Conservation (phyloP, 1,140 invertebrate genomes). For the Ips typographus region DNA sequence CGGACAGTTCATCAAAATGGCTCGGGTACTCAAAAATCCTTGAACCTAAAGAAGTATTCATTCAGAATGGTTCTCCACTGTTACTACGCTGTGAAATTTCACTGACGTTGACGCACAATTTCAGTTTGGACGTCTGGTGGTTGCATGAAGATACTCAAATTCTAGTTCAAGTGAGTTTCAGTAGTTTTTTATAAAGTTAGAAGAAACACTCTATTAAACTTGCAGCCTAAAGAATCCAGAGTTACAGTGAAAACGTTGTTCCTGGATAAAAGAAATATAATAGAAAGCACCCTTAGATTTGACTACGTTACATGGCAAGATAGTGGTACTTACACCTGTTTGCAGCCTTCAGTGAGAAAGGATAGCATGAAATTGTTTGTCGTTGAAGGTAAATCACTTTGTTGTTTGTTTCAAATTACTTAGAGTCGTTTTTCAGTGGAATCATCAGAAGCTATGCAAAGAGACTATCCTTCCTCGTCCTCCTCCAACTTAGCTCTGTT, state of each 20-base stretch:
- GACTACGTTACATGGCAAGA: conserved; percentile 49
- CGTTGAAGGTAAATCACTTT: conserved; percentile 53
- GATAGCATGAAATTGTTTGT: conserved; percentile 54
- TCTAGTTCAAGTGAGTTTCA: conserved; percentile 43
- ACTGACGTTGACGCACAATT: conserved; percentile 34
- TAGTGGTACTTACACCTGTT: conserved; percentile 57
- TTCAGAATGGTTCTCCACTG: conserved; percentile 47
- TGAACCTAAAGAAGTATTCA: conserved; percentile 48
- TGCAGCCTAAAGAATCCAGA: conserved; percentile 45
- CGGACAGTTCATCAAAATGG: conserved; percentile 39
- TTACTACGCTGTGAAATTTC: conserved; percentile 51
- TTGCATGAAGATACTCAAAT: conserved; percentile 47
- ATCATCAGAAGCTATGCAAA: conserved; percentile 36
- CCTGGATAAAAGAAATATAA: conserved; percentile 40
- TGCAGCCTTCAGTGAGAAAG: conserved; percentile 50
- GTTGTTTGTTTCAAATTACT: background rate
- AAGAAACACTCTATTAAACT: conserved; percentile 7
- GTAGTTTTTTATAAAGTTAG: background rate
- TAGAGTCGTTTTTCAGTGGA: conserved; percentile 5
- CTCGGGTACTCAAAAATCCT: conserved; percentile 45
- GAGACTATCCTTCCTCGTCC: conserved; percentile 39
- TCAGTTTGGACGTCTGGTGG: conserved; percentile 45
- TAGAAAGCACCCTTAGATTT: conserved; percentile 51
- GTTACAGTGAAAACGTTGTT: conserved; percentile 51
- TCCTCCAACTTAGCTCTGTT: too few relatives aligned